These are phyloP conservation scores for Triplophysa bombifrons DNA, from an alignment of 2,797 vertebrate genomes.

Conservation along the genomic window DNA sequence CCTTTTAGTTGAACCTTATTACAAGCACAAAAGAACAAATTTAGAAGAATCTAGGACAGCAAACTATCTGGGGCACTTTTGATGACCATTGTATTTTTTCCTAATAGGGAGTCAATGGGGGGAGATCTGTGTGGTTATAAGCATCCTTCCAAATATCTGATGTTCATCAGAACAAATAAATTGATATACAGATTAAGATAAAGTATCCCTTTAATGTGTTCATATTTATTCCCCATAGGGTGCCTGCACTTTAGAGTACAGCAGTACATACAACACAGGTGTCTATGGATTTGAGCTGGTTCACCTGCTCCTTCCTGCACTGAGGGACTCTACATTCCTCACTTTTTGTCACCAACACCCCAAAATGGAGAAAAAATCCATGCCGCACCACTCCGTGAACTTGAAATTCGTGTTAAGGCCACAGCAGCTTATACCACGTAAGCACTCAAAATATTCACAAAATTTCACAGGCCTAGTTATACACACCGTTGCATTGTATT, in stretches of 20 bases:
- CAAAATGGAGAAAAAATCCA: slow-evolving; percentile 45
- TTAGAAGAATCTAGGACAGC: too few relatives aligned
- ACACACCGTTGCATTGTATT: background rate
- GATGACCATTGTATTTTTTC: too few relatives aligned
- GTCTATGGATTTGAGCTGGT: slow-evolving; percentile 63
- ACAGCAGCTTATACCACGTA: slow-evolving; percentile 55
- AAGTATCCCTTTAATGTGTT: background rate
- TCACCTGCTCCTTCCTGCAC: slow-evolving; percentile 61
- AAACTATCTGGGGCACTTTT: too few relatives aligned
- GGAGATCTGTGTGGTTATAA: too few relatives aligned
- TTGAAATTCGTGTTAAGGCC: slow-evolving; percentile 65
- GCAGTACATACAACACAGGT: fast-evolving
- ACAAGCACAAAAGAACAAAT: too few relatives aligned
- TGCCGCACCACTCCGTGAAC: slow-evolving; percentile 57
- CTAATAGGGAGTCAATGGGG: too few relatives aligned
- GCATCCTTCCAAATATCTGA: too few relatives aligned
- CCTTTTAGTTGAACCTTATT: too few relatives aligned
- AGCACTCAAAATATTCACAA: slow-evolving; percentile 18
- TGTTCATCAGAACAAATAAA: too few relatives aligned
- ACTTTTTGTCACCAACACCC: slow-evolving; percentile 64
- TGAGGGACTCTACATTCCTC: slow-evolving; percentile 65
- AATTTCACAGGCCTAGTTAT: background rate
- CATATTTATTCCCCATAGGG: slow-evolving; percentile 34
- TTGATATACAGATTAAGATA: too few relatives aligned
- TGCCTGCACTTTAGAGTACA: slow-evolving; percentile 61